Conservation (phyloP, 2,113 vertebrate species). For the Addax nasomaculatus region DNA sequence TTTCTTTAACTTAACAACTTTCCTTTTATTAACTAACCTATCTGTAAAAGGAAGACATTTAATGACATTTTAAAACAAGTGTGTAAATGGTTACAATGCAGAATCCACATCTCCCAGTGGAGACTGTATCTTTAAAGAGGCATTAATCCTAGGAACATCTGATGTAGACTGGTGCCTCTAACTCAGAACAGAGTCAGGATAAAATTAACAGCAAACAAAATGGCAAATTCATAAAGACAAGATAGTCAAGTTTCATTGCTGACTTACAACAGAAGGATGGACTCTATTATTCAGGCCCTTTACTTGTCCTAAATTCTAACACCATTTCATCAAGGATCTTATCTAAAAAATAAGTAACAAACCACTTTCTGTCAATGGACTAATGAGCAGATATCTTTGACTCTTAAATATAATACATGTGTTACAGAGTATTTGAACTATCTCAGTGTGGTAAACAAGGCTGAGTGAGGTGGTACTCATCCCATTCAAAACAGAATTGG, state of each 20-base stretch:
- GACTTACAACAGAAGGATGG: not conserved
- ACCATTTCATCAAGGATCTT: conserved; percentile 19
- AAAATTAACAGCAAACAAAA: conserved; percentile 10
- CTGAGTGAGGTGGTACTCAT: not conserved
- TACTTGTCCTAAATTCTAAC: not conserved
- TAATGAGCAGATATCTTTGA: not conserved
- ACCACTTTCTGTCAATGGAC: not conserved
- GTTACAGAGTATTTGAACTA: not conserved
- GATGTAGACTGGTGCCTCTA: not conserved
- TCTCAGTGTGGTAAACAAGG: not conserved
- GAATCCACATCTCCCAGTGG: not conserved
- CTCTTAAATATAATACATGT: not conserved
- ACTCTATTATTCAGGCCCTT: not conserved
- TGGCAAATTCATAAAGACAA: conserved; percentile 14
- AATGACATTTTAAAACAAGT: conserved; percentile 11
- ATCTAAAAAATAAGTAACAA: conserved; percentile 31
- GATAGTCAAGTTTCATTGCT: not conserved
- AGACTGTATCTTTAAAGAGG: conserved; percentile 10
- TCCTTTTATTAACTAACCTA: conserved; percentile 13
- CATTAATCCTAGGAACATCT: not conserved
- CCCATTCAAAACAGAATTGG: not conserved
- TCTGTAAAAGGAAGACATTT: not conserved
- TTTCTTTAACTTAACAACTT: conserved; percentile 10
- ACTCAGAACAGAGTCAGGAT: not conserved
- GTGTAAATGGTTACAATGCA: not conserved